These are phyloP conservation scores for Bufo gargarizans DNA, from an alignment of 2,113 vertebrate genomes.

Conservation along the genomic window DNA sequence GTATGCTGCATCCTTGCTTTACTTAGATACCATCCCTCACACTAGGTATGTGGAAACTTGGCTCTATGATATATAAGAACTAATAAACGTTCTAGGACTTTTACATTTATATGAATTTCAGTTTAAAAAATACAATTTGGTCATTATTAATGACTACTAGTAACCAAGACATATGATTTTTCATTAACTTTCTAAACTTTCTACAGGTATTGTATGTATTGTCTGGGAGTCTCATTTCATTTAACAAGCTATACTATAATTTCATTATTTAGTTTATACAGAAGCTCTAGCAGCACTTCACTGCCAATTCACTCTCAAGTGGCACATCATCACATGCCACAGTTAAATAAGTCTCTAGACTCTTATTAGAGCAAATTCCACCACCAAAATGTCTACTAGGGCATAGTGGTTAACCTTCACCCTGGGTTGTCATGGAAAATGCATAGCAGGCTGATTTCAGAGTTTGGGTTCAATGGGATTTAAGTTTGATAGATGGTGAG, in stretches of 20 bases:
- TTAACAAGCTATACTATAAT: conserved; percentile 15
- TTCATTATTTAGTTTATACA: conserved; percentile 12
- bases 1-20: too few relatives aligned
- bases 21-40: too few relatives aligned
- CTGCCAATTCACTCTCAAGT: conserved; percentile 5
- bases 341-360: conserved; percentile 8
- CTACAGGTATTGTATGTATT: background rate
- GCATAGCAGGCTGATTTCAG: conserved; percentile 70
- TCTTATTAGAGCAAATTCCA: conserved; percentile 37
- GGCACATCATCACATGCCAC: conserved; percentile 24
- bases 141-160: too few relatives aligned
- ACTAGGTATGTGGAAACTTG: too few relatives aligned
- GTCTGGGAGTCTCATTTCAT: conserved; percentile 7
- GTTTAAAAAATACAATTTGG: too few relatives aligned
- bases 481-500: conserved; percentile 76
- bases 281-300: background rate
- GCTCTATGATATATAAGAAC: too few relatives aligned
- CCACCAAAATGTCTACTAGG: conserved; percentile 32
- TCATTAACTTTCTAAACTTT: too few relatives aligned
- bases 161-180: too few relatives aligned
- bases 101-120: too few relatives aligned
- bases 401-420: conserved; percentile 57
- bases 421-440: conserved; percentile 72
- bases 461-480: conserved; percentile 70
- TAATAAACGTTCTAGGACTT: too few relatives aligned